Percentiles rank a stretch among this genome's conserved stretches.
phyloP scores from a whole-genome alignment of 2,113 vertebrate genomes.

The Anhinga rufa region DNA sequence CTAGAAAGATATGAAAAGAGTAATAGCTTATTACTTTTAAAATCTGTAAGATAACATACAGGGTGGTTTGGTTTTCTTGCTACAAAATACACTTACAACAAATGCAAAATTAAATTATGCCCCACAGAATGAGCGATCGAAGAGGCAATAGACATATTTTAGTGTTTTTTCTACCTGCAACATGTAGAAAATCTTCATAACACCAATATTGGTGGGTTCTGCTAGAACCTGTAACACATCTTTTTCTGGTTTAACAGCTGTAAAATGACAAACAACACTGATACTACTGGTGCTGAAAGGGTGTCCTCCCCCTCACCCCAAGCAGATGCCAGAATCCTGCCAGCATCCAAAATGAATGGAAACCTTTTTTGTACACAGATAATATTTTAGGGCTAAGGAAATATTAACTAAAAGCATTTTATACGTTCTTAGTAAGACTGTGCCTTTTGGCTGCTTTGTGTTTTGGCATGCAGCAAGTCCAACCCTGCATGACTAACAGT shows the following conservation, averaged over 20 bases:
- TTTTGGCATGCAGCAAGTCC: neutral
- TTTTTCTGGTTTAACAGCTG: neutral
- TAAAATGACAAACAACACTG: neutral
- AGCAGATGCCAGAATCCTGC: neutral
- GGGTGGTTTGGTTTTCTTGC: neutral
- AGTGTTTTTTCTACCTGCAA: neutral
- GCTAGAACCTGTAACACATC: neutral
- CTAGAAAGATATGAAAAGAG: neutral
- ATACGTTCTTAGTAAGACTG: neutral
- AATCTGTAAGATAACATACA: neutral
- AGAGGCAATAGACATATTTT: neutral
- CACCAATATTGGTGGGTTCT: neutral
- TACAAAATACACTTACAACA: neutral
- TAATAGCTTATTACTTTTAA: neutral
- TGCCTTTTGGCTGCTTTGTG: neutral
- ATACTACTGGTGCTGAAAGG: neutral
- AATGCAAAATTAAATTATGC: neutral
- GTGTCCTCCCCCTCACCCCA: neutral
- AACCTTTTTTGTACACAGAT: neutral
- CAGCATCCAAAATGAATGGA: neutral
- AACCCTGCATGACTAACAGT: neutral
- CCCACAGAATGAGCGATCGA: neutral
- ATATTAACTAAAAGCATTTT: neutral
- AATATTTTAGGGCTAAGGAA: neutral
- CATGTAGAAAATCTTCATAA: neutral